phyloP scores from a whole-genome alignment of 2,888 invertebrate genomes.

The Sesamia inferens region DNA sequence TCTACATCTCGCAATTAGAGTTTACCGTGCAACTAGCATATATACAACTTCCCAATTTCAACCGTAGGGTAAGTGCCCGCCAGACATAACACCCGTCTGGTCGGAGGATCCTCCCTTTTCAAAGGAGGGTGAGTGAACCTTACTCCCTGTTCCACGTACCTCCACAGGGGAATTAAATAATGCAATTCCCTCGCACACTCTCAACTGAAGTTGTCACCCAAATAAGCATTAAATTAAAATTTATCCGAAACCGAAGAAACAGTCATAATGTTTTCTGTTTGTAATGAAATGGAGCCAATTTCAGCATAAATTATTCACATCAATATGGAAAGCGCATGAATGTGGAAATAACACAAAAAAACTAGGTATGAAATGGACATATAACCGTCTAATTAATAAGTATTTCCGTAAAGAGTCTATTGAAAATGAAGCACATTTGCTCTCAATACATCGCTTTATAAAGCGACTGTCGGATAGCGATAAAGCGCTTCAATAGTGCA shows the following conservation, averaged over 20 bases:
- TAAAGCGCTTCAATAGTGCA: slow-evolving; percentile 47
- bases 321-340: neutral
- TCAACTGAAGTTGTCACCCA: neutral
- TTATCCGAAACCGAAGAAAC: slow-evolving; percentile 4
- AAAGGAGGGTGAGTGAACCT: too few relatives aligned
- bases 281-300: slow-evolving; percentile 3
- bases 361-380: neutral
- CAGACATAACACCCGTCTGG: too few relatives aligned
- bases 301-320: slow-evolving; percentile 4
- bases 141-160: too few relatives aligned
- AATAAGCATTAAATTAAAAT: slow-evolving; percentile 16
- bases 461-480: slow-evolving; percentile 8
- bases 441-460: slow-evolving; percentile 25
- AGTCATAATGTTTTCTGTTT: slow-evolving; percentile 11
- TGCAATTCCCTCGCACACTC: too few relatives aligned
- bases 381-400: slow-evolving; percentile 10
- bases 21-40: too few relatives aligned
- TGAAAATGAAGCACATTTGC: slow-evolving; percentile 25
- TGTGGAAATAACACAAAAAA: slow-evolving; percentile 15
- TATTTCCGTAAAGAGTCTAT: neutral
- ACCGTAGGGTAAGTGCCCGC: too few relatives aligned
- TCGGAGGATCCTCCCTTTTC: too few relatives aligned
- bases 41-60: too few relatives aligned
- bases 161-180: too few relatives aligned
- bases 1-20: too few relatives aligned